Evolutionary conservation across 64 coral and sea anemone species (phyloP), one percentile per base, ranked within the genome.

Genomic region (Astreopora myriophthalma): DNA sequence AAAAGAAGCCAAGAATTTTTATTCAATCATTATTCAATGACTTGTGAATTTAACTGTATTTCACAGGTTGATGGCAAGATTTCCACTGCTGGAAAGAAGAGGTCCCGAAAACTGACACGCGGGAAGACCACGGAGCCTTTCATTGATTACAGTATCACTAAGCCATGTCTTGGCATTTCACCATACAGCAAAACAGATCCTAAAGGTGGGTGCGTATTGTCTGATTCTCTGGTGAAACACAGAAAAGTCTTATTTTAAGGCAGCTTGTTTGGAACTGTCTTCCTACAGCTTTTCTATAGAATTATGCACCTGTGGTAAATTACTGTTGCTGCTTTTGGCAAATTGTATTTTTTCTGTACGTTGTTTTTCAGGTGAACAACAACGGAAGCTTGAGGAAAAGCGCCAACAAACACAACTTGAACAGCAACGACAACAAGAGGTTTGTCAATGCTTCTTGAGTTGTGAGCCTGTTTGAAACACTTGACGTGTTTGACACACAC

Each of bases 171-270:
- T 86, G 96, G 96, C 23, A 70, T 87, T 29, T 98, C 93, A 62
- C 87, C 89, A 1, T 98, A 98, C 80, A 95, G 93, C 70, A 98
- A 98, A 74, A 95, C 90, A 69, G 96, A 98, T 49, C 93, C 96
- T 46, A 89, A 93, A 76, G 96, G 96, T 98, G 16, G 13, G 28
- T 65, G 24, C 9, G 7, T 23, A 14, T 5, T 70, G 6, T 44
- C 22, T 73, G 39, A 69, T 49, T 51, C 7, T 46, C 11, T 46
- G 11, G 5, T 46, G n/a, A n/a, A n/a, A n/a, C n/a, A n/a, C n/a
- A n/a, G n/a, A n/a, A n/a, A n/a, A n/a, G n/a, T n/a, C n/a, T n/a
- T n/a, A n/a, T n/a, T n/a, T n/a, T n/a, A n/a, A n/a, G n/a, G n/a
- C n/a, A n/a, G n/a, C n/a, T n/a, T n/a, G n/a, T n/a, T n/a, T n/a